Percentiles rank a stretch among this genome's conserved stretches.
Conservation (phyloP, 2,888 invertebrate genomes). For the Eupithecia inturbata region DNA sequence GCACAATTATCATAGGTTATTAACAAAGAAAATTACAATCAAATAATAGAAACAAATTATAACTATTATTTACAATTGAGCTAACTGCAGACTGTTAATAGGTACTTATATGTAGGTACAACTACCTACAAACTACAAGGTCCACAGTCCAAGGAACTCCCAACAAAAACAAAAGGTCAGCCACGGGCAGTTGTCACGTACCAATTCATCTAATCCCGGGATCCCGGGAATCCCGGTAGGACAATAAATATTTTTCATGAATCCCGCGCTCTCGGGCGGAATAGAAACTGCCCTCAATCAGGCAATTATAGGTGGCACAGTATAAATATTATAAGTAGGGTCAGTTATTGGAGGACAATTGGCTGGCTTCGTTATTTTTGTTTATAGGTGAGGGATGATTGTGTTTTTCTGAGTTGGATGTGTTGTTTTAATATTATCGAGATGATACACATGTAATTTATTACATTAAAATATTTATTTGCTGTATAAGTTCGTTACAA, state of each 20-base stretch:
- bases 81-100: too few relatives aligned
- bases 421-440: neutral
- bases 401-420: neutral
- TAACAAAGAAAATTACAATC: too few relatives aligned
- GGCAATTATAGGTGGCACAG: constrained; percentile 80
- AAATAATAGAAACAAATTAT: too few relatives aligned
- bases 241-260: constrained; percentile 82
- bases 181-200: constrained; percentile 66
- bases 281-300: constrained; percentile 82
- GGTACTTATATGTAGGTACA: too few relatives aligned
- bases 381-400: constrained; percentile 11
- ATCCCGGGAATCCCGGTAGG: constrained; percentile 59
- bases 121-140: neutral
- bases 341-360: constrained; percentile 51
- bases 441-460: neutral
- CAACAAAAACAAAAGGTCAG: constrained; percentile 52
- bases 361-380: constrained; percentile 22
- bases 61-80: too few relatives aligned
- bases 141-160: constrained; percentile 16
- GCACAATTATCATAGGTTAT: too few relatives aligned
- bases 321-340: constrained; percentile 70
- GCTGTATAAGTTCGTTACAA: too few relatives aligned
- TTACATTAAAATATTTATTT: too few relatives aligned
- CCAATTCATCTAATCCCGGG: constrained; percentile 78
- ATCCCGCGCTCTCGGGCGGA: constrained; percentile 73